Percentiles rank a stretch among this genome's conserved stretches.
Conservation (phyloP, 2,888 invertebrate genomes). For the Cryptus armator region DNA sequence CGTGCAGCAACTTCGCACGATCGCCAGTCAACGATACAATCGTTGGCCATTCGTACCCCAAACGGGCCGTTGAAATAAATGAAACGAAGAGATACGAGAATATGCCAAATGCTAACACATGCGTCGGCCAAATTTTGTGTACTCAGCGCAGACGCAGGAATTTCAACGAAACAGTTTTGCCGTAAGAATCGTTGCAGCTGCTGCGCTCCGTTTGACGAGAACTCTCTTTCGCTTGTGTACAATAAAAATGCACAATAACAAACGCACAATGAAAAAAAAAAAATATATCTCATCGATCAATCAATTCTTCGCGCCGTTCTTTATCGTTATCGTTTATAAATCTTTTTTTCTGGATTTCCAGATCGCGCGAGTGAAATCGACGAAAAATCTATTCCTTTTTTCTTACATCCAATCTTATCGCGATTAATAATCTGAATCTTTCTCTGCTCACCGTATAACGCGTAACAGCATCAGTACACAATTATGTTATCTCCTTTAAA, state of each 20-base stretch:
- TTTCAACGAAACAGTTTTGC: slow-evolving; percentile 4
- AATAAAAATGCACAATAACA: background rate
- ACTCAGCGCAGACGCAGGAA: background rate
- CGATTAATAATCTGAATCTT: background rate
- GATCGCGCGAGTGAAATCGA: background rate
- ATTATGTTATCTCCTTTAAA: background rate
- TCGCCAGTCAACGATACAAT: background rate
- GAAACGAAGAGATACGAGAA: background rate
- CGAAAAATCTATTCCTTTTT: background rate
- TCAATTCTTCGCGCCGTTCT: background rate
- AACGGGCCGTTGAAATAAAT: slow-evolving; percentile 9
- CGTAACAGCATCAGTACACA: background rate
- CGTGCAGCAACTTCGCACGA: background rate
- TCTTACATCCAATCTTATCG: background rate
- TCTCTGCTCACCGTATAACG: background rate
- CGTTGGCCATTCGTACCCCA: background rate
- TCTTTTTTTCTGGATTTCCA: background rate
- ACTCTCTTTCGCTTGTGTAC: background rate
- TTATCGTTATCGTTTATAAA: background rate
- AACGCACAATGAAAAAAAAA: background rate
- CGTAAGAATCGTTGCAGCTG: background rate
- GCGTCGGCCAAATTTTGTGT: background rate
- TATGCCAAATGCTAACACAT: slow-evolving; percentile 10
- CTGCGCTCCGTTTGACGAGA: background rate
- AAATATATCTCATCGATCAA: background rate